Base-by-base conservation (phyloP, 2,113 vertebrate species). In the Phalacrocorax aristotelis region DNA sequence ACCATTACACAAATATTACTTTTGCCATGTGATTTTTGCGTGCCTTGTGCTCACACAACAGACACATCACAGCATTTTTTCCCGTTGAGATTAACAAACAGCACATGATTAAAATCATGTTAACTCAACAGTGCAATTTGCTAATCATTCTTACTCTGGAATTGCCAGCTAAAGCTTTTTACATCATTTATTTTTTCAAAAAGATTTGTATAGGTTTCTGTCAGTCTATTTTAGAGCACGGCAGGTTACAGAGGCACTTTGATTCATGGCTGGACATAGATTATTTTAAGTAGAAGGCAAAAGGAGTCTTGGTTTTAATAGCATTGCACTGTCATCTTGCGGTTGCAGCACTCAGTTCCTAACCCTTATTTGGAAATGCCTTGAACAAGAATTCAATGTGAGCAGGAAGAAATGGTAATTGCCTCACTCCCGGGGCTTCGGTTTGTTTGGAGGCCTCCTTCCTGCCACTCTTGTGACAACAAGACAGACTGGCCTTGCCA, bases 311-410 rank as follows among this genome's bases (percentile, higher is more conserved):
- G 80, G 80, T 91, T 95, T 91, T n/a, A 58, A 65, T 82, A 89
- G 91, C 93, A 54, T 87, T 91, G 95, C 78, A 87, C 89, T 93
- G 90, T 94, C 92, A 90, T 96, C 88, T 96, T 91, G 92, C 74
- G n/a, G 92, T 91, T 76, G 64, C 87, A 79, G 60, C 5, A 38
- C 80, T 93, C 46, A 27, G 62, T 48, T 96, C 83, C 74, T 87
- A 68, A 90, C 25, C 69, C 92, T 83, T 97, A 95, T 95, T 94
- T 95, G 89, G 90, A 92, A 95, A 92, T 79, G 89, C 77, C 83
- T 91, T 29, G 65, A 93, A 95, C 27, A 92, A 78, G 93, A 94
- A 94, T 90, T 77, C 0, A 0, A 64, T 81, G 58, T 49, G 64
- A 96, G 85, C 87, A 94, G 94, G 87, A 95, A 95, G 95, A 91